Evolutionary conservation across 2,888 invertebrate species (phyloP).

Genomic region (Sminthurinus aureus): DNA sequence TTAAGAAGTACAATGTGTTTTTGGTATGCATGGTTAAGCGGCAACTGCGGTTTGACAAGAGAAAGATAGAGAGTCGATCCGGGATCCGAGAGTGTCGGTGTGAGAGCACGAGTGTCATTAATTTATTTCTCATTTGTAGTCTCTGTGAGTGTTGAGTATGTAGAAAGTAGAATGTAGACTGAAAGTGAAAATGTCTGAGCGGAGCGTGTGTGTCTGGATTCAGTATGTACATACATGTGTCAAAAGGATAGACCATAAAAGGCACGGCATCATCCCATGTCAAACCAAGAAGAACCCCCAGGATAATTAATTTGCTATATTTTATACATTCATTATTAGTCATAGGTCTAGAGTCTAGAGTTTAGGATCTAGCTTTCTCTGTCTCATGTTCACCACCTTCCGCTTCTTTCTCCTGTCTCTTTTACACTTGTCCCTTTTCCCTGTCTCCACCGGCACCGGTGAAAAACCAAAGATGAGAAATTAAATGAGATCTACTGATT

Average conservation of each 20-base stretch:
- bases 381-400: neutral
- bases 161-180: neutral
- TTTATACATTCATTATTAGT: slow-evolving; percentile 19
- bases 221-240: neutral
- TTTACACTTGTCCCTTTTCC: too few relatives aligned
- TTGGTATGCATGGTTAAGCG: neutral
- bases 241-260: slow-evolving; percentile 30
- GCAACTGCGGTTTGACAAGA: neutral
- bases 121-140: slow-evolving; percentile 32
- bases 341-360: too few relatives aligned
- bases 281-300: slow-evolving; percentile 32
- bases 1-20: neutral
- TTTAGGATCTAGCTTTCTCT: neutral
- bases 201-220: neutral
- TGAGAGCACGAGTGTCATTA: slow-evolving; percentile 27
- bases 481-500: too few relatives aligned
- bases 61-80: neutral
- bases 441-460: too few relatives aligned
- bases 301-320: slow-evolving; percentile 39
- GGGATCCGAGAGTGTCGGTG: neutral
- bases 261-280: slow-evolving; percentile 12
- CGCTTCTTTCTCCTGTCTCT: neutral
- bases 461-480: too few relatives aligned
- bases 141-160: neutral
- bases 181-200: slow-evolving; percentile 14